Base-by-base conservation (phyloP, 1,140 invertebrate genomes). In the Nasonia vitripennis region DNA sequence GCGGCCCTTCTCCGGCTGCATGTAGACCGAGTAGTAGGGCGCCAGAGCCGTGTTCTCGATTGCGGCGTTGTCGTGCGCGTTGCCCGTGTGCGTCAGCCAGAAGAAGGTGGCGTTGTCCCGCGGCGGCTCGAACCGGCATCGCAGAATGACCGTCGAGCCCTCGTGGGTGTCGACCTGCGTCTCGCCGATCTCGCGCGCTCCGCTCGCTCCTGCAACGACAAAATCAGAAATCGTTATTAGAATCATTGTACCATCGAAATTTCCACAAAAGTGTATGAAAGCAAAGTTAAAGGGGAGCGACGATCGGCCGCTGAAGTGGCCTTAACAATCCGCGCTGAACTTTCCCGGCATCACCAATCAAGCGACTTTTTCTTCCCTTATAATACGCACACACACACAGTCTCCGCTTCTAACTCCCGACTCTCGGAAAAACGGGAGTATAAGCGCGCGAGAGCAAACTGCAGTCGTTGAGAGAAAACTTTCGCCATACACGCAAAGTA, bases 1-100 rank as follows among this genome's bases (percentile, higher is more conserved):
- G 48, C 96, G 95, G 20, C 98, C 98, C 80, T 97, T 95, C 17
- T 95, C 94, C 9, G 97, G 96, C 14, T 91, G 87, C 91, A 93
- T 91, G 77, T 89, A 90, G 0, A 93, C 92, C 7, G 90, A 88
- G 83, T 93, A 93, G 74, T 93, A 88, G 0, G 91, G 91, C 6
- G 92, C 92, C 78, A 93, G 68, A 7, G 92, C 87, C 9, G 86
- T 90, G 23, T 89, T 86, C 31, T 91, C 92, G 80, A 93, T 91
- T 12, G 92, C 93, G 3, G 92, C 93, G 78, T 93, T 93, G 85
- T 93, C 93, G 82, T 93, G 92, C 12, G 90, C 89, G 82, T 92
- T 90, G 79, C 92, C 92, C 20, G 92, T 93, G 84, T 93, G 92
- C 23, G 91, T 92, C 41, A 93, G 84, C 93, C 93, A 93, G 78